Evolutionary conservation across 2,888 invertebrate genomes (phyloP), one percentile per base, ranked within the genome.

Genomic region (Therioaphis trifolii): DNA sequence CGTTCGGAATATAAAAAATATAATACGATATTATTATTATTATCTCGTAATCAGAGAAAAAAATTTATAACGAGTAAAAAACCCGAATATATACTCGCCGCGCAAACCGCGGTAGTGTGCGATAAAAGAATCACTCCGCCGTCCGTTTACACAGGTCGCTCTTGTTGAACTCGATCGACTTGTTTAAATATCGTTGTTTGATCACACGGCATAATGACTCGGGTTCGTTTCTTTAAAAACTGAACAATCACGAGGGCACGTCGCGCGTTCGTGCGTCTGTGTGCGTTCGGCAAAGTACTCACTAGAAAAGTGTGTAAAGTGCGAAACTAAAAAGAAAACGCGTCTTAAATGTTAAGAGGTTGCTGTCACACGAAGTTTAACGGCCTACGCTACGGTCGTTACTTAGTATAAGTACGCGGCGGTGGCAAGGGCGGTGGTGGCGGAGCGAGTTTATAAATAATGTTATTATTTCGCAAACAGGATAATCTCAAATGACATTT

Each of bases 261-360:
- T 29, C n/a, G 58, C 11, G 58, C 21, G 58, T 58, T 21, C 12
- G 58, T 21, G 18, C 1, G 24, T 40, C 5, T 68, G 24, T 24
- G 0, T 0, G 24, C 24, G 40, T 78, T 5, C 40, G 15, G 52
- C 27, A 55, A 78, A 7, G 69, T 55, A 78, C 68, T 52, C 27
- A 58, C 55, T 55, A 55, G 55, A 43, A 27, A 55, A 43, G 43
- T 43, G 69, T 27, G 15, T 69, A 43, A 69, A 69, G 78, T 78
- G 55, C 69, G 9, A 14, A 55, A 55, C 69, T 69, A 40, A 78
- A 75, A 40, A 63, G 63, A 77, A 77, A 76, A 43, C 61, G 52
- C 18, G 66, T 78, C 69, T 78, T 78, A 69, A 78, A 69, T 55
- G 77, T 78, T 68, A 78, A 78, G 78, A 78, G 78, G 78, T 78